Conservation (phyloP, 1,140 invertebrate genomes). For the Drosophila bifasciata region DNA sequence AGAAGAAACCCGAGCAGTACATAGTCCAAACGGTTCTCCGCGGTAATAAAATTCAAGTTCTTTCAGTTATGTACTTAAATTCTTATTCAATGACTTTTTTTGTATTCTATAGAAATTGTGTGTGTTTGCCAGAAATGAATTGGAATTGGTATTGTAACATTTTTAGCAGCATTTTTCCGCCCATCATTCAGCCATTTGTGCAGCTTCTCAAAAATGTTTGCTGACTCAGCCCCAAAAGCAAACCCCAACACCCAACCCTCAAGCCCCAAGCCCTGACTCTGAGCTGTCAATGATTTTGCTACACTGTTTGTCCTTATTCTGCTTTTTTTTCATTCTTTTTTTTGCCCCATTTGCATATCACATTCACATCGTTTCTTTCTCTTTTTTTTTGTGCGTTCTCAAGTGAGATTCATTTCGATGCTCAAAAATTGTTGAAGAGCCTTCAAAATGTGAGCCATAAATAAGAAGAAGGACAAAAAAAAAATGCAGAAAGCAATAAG, state of each 20-base stretch:
- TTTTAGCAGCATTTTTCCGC: constrained; percentile 8
- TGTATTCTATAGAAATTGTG: too few relatives aligned
- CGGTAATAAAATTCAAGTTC: too few relatives aligned
- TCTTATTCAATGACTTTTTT: too few relatives aligned
- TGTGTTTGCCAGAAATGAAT: too few relatives aligned
- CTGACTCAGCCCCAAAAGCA: too few relatives aligned
- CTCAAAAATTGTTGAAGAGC: constrained; percentile 47
- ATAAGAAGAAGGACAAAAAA: constrained; percentile 17
- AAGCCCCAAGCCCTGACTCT: constrained; percentile 31
- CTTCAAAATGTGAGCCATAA: constrained; percentile 51
- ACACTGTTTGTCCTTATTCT: background rate
- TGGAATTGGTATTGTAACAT: background rate
- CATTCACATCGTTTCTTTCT: constrained; percentile 18
- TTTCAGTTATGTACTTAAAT: too few relatives aligned
- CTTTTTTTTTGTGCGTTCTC: constrained; percentile 38
- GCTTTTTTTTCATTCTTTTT: constrained; percentile 1
- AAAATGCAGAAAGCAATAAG: background rate
- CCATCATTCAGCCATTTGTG: constrained; percentile 22
- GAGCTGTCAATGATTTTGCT: constrained; percentile 25
- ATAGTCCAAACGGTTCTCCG: too few relatives aligned
- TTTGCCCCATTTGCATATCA: constrained; percentile 41
- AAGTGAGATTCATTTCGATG: constrained; percentile 49
- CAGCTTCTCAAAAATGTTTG: constrained; percentile 18
- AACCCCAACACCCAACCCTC: too few relatives aligned
- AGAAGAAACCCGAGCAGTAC: too few relatives aligned